Percentiles rank a stretch among this genome's conserved stretches.
Conservation (phyloP, 2,888 invertebrate genomes). For the Tipula helvola region DNA sequence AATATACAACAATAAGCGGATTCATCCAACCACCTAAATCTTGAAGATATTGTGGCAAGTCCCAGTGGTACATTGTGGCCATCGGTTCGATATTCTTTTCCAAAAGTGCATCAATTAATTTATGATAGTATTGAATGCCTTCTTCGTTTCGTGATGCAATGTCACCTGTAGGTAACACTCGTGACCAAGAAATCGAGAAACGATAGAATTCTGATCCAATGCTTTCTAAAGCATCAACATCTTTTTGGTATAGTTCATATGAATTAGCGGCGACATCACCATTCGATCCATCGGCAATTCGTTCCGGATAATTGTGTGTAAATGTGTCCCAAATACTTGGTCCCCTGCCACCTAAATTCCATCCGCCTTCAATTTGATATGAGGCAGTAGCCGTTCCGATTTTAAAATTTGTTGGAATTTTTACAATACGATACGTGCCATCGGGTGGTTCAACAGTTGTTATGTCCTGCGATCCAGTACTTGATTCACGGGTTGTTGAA, state of each 20-base stretch:
- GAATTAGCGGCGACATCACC: not conserved
- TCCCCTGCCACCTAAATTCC: too few species aligned
- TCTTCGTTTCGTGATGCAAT: conserved; percentile 40
- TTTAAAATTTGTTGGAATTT: too few species aligned
- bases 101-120: conserved; percentile 46
- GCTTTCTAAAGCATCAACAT: not conserved
- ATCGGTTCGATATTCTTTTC: conserved; percentile 47
- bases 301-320: too few species aligned
- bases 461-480: too few species aligned
- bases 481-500: not conserved
- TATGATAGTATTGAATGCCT: conserved; percentile 51
- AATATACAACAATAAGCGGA: conserved; percentile 36
- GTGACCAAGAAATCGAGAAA: conserved; percentile 50
- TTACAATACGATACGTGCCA: too few species aligned
- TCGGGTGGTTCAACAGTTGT: not conserved
- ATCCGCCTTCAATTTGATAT: too few species aligned
- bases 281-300: not conserved
- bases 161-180: conserved; percentile 46
- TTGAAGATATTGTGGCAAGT: conserved; percentile 28
- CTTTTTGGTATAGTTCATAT: not conserved
- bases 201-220: conserved; percentile 29
- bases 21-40: conserved; percentile 40
- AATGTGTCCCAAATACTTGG: too few species aligned
- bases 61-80: conserved; percentile 44
- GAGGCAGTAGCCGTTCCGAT: too few species aligned